A percentile compares a stretch with the other conserved stretches of the same genome.
Evolutionary conservation across 2,888 invertebrate genomes (phyloP).

Genomic region (Diarsia rubi): DNA sequence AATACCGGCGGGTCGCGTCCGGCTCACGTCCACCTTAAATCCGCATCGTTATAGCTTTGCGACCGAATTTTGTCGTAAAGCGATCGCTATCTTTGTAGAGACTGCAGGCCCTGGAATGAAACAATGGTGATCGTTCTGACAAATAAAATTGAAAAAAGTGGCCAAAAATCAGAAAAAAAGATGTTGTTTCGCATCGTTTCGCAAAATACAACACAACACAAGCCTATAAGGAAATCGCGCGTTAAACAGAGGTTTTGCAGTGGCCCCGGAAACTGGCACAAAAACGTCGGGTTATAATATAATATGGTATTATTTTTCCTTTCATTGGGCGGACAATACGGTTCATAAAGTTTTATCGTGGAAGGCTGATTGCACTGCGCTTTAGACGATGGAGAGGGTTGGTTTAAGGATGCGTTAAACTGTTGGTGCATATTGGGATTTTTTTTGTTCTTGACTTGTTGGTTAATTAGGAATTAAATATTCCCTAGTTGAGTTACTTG

Average conservation of each 20-base stretch:
- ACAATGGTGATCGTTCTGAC: no score
- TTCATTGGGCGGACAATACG: slow-evolving; percentile 82
- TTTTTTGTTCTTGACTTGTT: not conserved
- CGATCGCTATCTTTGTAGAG: no score
- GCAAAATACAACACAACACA: not conserved
- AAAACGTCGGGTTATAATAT: slow-evolving; percentile 67
- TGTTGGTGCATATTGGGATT: not conserved
- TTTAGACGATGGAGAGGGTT: not conserved
- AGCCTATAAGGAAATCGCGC: slow-evolving; percentile 50
- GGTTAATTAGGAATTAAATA: no score
- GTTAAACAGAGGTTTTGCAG: slow-evolving; percentile 64
- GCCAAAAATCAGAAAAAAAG: not conserved
- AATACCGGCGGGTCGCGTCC: no score
- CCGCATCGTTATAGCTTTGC: no score
- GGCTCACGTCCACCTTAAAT: no score
- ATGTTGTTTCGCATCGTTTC: slow-evolving; percentile 1
- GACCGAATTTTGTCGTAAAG: no score
- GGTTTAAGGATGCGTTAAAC: slow-evolving; percentile 18
- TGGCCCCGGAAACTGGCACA: slow-evolving; percentile 57
- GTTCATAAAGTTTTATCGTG: slow-evolving; percentile 82
- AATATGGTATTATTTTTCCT: slow-evolving; percentile 80
- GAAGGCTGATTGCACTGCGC: slow-evolving; percentile 57
- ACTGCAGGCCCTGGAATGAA: no score
- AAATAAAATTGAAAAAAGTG: no score
- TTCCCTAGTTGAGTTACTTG: no score